Base-by-base conservation (phyloP, 92 coral and sea anemone genomes). In the Nematostella vectensis region DNA sequence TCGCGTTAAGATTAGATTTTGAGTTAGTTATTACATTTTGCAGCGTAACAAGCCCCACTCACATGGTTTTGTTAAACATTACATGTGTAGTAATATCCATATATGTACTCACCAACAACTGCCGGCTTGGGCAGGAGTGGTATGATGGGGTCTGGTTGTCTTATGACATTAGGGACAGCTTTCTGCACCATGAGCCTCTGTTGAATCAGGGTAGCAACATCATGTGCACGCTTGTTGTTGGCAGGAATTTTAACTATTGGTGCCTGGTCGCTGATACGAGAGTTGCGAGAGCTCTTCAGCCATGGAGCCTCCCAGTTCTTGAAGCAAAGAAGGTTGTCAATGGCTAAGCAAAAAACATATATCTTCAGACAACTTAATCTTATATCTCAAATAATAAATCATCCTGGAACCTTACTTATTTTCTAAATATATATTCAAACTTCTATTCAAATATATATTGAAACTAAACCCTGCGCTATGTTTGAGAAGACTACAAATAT, bases 281-380 rank as follows among this genome's bases (percentile, higher is more conserved):
- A 77, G 10, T 78, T 62, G n/a, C 78, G 76, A 22, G 55, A 67
- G 16, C 45, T 22, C 3, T 81, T 70, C 19, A 80, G 54, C 94
- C 94, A 85, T 0, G 94, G 94, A 0, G 94, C 94, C 31, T 80
- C 83, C 88, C 88, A 85, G 12, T 59, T n/a, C 68, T 66, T 57
- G 9, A 37, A 11, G 3, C 15, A 20, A 48, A 62, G 3, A 56
- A 56, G 33, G 16, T 53, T 30, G 47, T 25, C 15, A 9, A 42
- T 42, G 11, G 25, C 21, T 47, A 28, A 55, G 61, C 24, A 2
- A 18, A n/a, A 11, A n/a, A n/a, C n/a, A n/a, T n/a, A n/a, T n/a
- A n/a, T n/a, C n/a, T n/a, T n/a, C n/a, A n/a, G n/a, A n/a, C n/a
- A n/a, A n/a, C n/a, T n/a, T n/a, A n/a, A n/a, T n/a, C n/a, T n/a